Evolutionary conservation across 2,888 invertebrate species (phyloP).

Genomic region (Seira musarum): DNA sequence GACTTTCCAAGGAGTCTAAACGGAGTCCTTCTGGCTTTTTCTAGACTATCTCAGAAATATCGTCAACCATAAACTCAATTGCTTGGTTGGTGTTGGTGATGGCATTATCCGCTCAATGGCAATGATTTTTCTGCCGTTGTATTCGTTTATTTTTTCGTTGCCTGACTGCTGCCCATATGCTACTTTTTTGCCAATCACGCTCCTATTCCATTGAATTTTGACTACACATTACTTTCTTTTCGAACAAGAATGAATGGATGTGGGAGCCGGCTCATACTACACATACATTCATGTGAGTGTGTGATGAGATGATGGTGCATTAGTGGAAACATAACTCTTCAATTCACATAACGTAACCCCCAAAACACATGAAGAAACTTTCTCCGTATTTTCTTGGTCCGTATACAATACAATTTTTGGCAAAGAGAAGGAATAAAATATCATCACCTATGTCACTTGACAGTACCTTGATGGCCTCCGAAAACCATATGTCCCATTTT

Average conservation of each 20-base stretch:
- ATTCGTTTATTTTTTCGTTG: too few relatives aligned
- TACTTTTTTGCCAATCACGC: slow-evolving; percentile 33
- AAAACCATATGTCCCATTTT: slow-evolving; percentile 34
- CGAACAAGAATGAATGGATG: too few relatives aligned
- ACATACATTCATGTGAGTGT: slow-evolving; percentile 9
- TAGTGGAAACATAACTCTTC: slow-evolving; percentile 30
- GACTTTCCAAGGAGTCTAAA: slow-evolving; percentile 1
- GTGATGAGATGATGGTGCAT: slow-evolving; percentile 15
- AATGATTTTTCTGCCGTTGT: too few relatives aligned
- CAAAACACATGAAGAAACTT: too few relatives aligned
- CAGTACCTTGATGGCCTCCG: slow-evolving; percentile 44
- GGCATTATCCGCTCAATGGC: too few relatives aligned
- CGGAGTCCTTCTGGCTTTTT: not conserved
- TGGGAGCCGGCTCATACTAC: too few relatives aligned
- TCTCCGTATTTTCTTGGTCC: too few relatives aligned
- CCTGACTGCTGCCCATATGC: slow-evolving; percentile 7
- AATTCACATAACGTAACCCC: too few relatives aligned
- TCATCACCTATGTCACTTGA: slow-evolving; percentile 45
- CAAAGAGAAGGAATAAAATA: slow-evolving; percentile 47
- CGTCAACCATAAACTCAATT: slow-evolving; percentile 33
- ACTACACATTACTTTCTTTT: too few relatives aligned
- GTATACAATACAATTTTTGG: too few relatives aligned
- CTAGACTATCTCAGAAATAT: slow-evolving; percentile 1
- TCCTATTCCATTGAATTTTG: too few relatives aligned
- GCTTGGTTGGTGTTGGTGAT: slow-evolving; percentile 22